Evolutionary conservation across 2,888 invertebrate genomes (phyloP).

Genomic region (Therioaphis trifolii): DNA sequence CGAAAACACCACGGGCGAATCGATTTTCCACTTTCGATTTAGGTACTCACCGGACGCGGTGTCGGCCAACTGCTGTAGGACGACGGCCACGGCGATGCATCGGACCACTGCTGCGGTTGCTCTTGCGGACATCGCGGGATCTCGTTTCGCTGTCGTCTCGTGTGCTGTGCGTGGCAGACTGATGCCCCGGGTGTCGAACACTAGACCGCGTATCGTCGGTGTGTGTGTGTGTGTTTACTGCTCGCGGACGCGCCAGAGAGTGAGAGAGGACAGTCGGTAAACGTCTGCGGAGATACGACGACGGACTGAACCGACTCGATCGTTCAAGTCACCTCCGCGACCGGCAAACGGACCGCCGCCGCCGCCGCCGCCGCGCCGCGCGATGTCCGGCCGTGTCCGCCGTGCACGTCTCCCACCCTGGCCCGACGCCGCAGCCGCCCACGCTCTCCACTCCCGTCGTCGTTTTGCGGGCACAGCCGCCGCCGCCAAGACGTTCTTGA

Average conservation of each 20-base stretch:
- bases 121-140: background rate
- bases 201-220: background rate
- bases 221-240: background rate
- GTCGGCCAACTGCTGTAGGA: background rate
- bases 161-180: background rate
- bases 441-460: background rate
- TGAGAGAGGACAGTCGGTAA: background rate
- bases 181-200: too few species aligned
- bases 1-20: too few species aligned
- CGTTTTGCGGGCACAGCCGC: too few species aligned
- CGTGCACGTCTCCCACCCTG: conserved; percentile 9
- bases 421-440: background rate
- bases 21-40: too few species aligned
- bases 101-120: background rate
- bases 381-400: too few species aligned
- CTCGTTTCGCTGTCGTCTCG: background rate
- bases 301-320: background rate
- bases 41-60: conserved; percentile 29
- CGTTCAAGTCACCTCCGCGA: background rate
- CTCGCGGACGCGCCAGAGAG: background rate
- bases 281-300: background rate
- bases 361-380: background rate
- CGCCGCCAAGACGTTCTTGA: conserved; percentile 9
- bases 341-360: background rate
- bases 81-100: background rate